Base-by-base conservation (phyloP, 2,113 vertebrate genomes). In the Oxyruncus cristatus region DNA sequence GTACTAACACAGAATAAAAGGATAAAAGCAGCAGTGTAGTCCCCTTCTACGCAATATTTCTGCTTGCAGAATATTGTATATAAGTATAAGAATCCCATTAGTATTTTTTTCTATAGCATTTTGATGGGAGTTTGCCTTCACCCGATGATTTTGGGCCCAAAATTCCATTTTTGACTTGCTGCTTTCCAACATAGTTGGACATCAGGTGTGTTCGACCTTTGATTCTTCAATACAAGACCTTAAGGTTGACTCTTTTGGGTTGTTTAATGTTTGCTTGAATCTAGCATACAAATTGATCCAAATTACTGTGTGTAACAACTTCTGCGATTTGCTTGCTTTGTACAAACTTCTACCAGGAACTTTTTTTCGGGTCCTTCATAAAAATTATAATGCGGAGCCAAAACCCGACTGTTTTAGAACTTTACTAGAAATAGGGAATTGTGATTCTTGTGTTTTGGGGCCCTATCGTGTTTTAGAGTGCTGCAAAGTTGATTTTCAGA, bases 221-320 rank as follows among this genome's bases (percentile, higher is more conserved):
- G 39, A 9, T 74, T 95, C 79, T 88, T 86, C 35, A 53, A 0
- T 24, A 37, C 18, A 65, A 70, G 67, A 42, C 46, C 5, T 86
- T 58, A 66, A 0, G 3, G 73, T 62, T 80, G 59, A 12, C 46
- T 80, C 28, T 58, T 94, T 91, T 46, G 42, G 28, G 30, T 76
- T 71, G 72, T 88, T 95, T 88, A 92, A 77, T 91, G 55, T 93
- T 95, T 97, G 42, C 59, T 84, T 92, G 72, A 77, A 28, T 70
- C 35, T 74, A 58, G 83, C 3, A 95, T 93, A 88, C 75, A 94
- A 73, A 88, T 62, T 70, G 63, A 83, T 94, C 52, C 52, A 77
- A 59, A 94, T 88, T 67, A 62, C 59, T 50, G 30, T 73, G 59
- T 84, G 83, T 88, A 72, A 55, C 73, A 88, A 59, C 72, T 62